Evolutionary conservation across 37 sponge, comb jelly and placozoan genomes (phyloP).

Genomic region (Ianthella basta): DNA sequence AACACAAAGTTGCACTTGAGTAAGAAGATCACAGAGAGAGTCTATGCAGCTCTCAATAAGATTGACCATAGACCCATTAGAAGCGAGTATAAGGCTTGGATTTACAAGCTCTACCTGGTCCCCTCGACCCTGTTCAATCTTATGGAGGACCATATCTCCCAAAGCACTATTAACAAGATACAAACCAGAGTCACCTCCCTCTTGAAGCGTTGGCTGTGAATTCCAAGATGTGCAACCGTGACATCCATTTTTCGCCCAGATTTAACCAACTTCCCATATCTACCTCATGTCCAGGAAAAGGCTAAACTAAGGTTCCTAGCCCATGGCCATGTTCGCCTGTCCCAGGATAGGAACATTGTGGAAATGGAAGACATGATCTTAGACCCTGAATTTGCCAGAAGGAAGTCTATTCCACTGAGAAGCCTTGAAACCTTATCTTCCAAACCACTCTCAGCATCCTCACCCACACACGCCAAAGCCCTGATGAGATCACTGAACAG

Average conservation of each 20-base stretch:
- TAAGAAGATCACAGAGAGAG: no score
- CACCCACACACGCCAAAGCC: neutral
- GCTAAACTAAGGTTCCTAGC: no score
- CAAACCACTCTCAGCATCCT: neutral
- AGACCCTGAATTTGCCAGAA: neutral
- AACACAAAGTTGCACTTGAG: no score
- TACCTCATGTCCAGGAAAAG: neutral
- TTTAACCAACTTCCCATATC: neutral
- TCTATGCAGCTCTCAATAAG: no score
- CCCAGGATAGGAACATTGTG: neutral
- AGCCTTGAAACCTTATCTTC: neutral
- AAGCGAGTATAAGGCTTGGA: no score
- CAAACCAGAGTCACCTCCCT: neutral
- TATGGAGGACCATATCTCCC: no score
- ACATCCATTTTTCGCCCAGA: neutral
- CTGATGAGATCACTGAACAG: neutral
- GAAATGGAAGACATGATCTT: neutral
- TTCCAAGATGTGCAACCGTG: neutral
- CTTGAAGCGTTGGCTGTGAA: neutral
- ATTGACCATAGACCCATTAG: no score
- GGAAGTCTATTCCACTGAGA: neutral
- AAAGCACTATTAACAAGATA: no score
- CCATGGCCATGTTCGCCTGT: no score
- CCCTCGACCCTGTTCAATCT: no score
- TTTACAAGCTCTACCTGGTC: no score